Evolutionary conservation across 2,888 invertebrate genomes (phyloP).

Genomic region (Sphinx pinastri): DNA sequence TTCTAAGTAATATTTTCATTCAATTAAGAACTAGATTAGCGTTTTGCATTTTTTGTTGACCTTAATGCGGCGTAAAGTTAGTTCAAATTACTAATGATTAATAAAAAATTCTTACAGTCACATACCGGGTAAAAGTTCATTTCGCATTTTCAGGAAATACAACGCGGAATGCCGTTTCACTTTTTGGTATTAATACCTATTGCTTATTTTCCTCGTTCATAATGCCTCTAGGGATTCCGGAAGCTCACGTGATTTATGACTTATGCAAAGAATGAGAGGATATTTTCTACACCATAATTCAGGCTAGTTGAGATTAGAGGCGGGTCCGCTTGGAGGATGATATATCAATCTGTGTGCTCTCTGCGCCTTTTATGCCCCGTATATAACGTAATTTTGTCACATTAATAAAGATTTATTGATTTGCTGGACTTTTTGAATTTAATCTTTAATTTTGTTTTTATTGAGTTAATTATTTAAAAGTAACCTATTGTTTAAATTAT

Average conservation of each 20-base stretch:
- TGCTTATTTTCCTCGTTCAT: constrained; percentile 75
- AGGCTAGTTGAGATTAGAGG: constrained; percentile 77
- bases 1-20: constrained; percentile 41
- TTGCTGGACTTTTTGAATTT: background rate
- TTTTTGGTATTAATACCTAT: constrained; percentile 71
- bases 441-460: background rate
- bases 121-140: constrained; percentile 8
- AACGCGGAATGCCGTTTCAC: constrained; percentile 46
- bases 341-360: constrained; percentile 69
- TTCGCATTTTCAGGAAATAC: background rate
- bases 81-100: constrained; percentile 11
- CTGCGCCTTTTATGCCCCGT: constrained; percentile 46
- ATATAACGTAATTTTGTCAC: constrained; percentile 52
- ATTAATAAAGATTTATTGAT: constrained; percentile 41
- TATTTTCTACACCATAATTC: constrained; percentile 81
- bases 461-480: background rate
- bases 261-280: constrained; percentile 80
- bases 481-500: too few species aligned
- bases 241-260: constrained; percentile 75
- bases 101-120: background rate
- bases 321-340: constrained; percentile 62
- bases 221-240: constrained; percentile 72
- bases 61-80: background rate
- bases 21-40: constrained; percentile 21
- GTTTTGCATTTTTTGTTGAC: constrained; percentile 9